These are phyloP conservation scores for Forficula auricularia DNA, from an alignment of 1,140 invertebrate genomes.

Conservation along the genomic window DNA sequence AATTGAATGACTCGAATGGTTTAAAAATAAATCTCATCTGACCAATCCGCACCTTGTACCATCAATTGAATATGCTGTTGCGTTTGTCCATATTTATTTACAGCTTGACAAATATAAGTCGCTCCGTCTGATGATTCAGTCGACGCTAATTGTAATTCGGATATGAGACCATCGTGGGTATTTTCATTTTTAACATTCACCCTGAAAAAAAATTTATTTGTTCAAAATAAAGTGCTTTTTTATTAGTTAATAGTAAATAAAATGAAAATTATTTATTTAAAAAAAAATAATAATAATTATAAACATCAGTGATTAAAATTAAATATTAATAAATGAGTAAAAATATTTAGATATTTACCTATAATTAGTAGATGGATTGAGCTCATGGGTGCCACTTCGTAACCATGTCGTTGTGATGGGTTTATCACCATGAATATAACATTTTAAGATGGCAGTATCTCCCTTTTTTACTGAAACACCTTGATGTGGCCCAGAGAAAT, in stretches of 20 bases:
- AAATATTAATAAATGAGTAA: background rate
- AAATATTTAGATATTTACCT: conserved; percentile 25
- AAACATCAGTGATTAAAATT: no score
- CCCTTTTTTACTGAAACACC: conserved; percentile 54
- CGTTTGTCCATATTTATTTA: conserved; percentile 64
- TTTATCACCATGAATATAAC: conserved; percentile 65
- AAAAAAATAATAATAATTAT: no score
- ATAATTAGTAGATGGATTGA: conserved; percentile 50
- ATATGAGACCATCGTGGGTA: conserved; percentile 41
- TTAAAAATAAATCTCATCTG: no score
- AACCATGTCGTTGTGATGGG: conserved; percentile 64
- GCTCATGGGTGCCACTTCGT: conserved; percentile 41
- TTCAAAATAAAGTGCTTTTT: no score
- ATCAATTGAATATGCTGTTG: conserved; percentile 61
- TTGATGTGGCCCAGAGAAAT: conserved; percentile 47
- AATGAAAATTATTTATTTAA: no score
- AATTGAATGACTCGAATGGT: no score
- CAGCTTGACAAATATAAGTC: conserved; percentile 65
- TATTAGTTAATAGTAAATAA: no score
- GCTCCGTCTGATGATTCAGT: conserved; percentile 57
- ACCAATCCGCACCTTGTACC: conserved; percentile 45
- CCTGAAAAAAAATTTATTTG: conserved; percentile 21
- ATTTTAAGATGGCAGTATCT: conserved; percentile 51
- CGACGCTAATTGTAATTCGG: conserved; percentile 52
- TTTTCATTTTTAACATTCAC: conserved; percentile 48